Base-by-base conservation (phyloP, 2,797 vertebrate genomes). In the Sardinella longiceps region DNA sequence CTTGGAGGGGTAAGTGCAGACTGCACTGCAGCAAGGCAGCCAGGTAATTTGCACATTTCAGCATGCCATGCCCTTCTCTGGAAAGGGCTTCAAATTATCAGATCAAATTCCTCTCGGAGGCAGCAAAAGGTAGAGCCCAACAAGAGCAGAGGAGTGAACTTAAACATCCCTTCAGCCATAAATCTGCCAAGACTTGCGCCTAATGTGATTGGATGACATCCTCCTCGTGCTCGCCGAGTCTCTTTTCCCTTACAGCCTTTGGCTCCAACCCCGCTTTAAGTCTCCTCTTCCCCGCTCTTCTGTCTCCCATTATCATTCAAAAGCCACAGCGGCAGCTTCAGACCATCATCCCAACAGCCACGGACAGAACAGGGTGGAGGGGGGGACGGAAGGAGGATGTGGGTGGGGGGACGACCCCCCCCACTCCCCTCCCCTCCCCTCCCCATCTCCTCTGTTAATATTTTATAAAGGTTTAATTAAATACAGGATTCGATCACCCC, bases 381-480 rank as follows among this genome's bases (percentile, higher is more conserved):
- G 15, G 66, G 30, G 66, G 28, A 28, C 3, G 63, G 56, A 1
- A 18, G 56, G 20, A n/a, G n/a, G n/a, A n/a, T n/a, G 58, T 23
- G 23, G 12, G 14, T 3, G 58, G 58, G 58, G 5, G 23, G 58
- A n/a, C n/a, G n/a, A n/a, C n/a, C n/a, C n/a, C n/a, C n/a, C n/a
- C n/a, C n/a, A n/a, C n/a, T n/a, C n/a, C n/a, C n/a, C n/a, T n/a
- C n/a, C n/a, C n/a, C n/a, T n/a, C n/a, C n/a, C n/a, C n/a, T n/a
- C n/a, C 93, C 91, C 90, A 88, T 91, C 92, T 90, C 87, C 84
- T 88, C 86, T 88, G 86, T 95, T 95, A 95, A 95, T 95, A 94
- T 94, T 95, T 95, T 91, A 95, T 95, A 92, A 95, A 94, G 90
- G 89, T 91, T 93, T 95, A 95, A 96, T 95, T 95, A 95, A 96